Evolutionary conservation across 2,113 vertebrate species (phyloP).

Genomic region (Ranitomeya variabilis): DNA sequence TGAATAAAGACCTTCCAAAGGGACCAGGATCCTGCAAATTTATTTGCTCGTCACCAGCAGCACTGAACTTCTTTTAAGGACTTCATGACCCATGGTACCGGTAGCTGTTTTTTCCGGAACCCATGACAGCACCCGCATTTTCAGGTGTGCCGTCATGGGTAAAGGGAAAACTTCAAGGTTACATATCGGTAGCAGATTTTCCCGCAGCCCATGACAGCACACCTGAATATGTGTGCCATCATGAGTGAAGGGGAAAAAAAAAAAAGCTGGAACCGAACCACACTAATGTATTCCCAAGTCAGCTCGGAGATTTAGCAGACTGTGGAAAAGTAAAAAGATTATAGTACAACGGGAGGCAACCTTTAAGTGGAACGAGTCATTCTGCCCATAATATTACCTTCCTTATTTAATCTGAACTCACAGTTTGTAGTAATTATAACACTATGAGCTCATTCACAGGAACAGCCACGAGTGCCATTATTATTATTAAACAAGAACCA

Average conservation of each 20-base stretch:
- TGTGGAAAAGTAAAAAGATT: background rate
- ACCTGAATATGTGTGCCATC: background rate
- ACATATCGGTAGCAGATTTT: too few species aligned
- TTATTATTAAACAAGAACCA: conserved; percentile 37
- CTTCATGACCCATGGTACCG: too few species aligned
- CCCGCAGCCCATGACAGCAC: background rate
- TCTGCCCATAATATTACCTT: conserved; percentile 24
- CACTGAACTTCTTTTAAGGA: too few species aligned
- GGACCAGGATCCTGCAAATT: too few species aligned
- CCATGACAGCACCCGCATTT: too few species aligned
- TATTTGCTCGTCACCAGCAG: too few species aligned
- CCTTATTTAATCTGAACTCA: conserved; percentile 26
- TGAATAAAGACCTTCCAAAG: too few species aligned
- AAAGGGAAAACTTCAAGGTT: too few species aligned
- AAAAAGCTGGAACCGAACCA: background rate
- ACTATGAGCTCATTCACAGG: conserved; percentile 19
- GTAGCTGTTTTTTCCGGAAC: too few species aligned
- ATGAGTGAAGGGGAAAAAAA: too few species aligned
- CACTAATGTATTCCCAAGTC: background rate
- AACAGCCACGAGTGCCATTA: conserved; percentile 19
- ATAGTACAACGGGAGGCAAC: background rate
- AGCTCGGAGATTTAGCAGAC: background rate
- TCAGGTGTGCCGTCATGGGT: too few species aligned
- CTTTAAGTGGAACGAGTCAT: conserved; percentile 5
- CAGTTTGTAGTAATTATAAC: conserved; percentile 36